A percentile compares a stretch with the other conserved stretches of the same genome.
These are phyloP conservation scores for Gandaritis pyraliata DNA, from an alignment of 2,888 invertebrate genomes.

Conservation along the genomic window DNA sequence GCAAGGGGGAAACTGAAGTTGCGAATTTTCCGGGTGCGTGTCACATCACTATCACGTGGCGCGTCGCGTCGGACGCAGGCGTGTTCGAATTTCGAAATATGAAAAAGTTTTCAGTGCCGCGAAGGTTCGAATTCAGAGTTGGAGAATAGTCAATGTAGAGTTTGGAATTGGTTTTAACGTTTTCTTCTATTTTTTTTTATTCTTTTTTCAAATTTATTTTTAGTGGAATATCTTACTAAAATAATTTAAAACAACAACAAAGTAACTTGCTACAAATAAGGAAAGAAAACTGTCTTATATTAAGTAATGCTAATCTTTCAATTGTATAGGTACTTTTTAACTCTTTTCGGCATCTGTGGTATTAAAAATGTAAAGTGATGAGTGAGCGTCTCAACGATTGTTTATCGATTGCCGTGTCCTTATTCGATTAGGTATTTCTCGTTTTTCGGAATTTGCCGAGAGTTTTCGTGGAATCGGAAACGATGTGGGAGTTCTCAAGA, in stretches of 20 bases:
- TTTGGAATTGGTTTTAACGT: neutral
- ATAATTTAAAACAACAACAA: too few relatives aligned
- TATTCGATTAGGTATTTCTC: constrained; percentile 74
- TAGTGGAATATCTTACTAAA: too few relatives aligned
- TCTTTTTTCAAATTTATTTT: neutral
- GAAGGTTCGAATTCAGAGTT: constrained; percentile 12
- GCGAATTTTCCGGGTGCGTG: constrained; percentile 73
- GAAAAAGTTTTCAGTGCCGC: constrained; percentile 33
- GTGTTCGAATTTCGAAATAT: constrained; percentile 62
- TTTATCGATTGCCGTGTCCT: constrained; percentile 63
- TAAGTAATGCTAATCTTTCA: neutral
- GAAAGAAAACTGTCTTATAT: too few relatives aligned
- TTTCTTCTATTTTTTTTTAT: neutral
- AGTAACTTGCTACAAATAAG: too few relatives aligned
- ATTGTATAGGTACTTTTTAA: constrained; percentile 21
- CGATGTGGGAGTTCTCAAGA: constrained; percentile 72
- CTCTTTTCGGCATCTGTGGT: constrained; percentile 26
- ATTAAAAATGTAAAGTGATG: constrained; percentile 52
- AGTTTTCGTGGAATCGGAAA: constrained; percentile 67
- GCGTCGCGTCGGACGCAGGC: constrained; percentile 76
- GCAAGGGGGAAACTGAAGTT: constrained; percentile 59
- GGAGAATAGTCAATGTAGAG: constrained; percentile 6
- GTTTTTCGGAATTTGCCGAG: constrained; percentile 57
- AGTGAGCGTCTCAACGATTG: constrained; percentile 47
- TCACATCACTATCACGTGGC: constrained; percentile 77